Evolutionary conservation across 2,888 invertebrate genomes (phyloP).

Genomic region (Vanessa cardui): DNA sequence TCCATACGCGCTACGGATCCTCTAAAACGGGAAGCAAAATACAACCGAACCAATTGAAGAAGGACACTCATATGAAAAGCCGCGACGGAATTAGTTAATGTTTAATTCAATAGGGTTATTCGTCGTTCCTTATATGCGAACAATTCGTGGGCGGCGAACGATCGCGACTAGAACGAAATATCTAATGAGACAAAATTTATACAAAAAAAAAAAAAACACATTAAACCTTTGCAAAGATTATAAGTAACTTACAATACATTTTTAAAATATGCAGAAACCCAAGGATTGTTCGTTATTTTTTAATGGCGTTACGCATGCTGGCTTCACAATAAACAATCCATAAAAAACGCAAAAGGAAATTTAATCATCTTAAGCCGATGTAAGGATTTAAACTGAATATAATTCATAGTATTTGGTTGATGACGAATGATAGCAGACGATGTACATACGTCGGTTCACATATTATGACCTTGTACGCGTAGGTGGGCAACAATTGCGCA

Average conservation of each 20-base stretch:
- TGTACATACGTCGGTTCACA: background rate
- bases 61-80: conserved; percentile 50
- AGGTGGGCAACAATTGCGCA: conserved; percentile 14
- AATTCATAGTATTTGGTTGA: background rate
- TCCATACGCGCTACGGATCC: conserved; percentile 54
- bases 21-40: conserved; percentile 54
- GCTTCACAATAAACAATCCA: background rate
- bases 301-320: background rate
- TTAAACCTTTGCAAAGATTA: background rate
- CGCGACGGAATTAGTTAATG: conserved; percentile 44
- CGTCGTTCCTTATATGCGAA: conserved; percentile 48
- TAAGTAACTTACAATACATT: background rate
- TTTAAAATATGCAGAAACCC: background rate
- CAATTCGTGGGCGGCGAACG: conserved; percentile 14
- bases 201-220: background rate
- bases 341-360: background rate
- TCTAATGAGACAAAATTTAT: conserved; percentile 15
- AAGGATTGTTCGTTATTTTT: background rate
- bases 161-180: conserved; percentile 14
- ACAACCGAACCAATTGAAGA: conserved; percentile 51
- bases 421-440: conserved; percentile 2
- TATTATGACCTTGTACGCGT: conserved; percentile 4
- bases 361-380: background rate
- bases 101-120: conserved; percentile 57
- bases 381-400: background rate